Percentiles rank a stretch among this genome's conserved stretches.
Conservation (phyloP, 2,113 vertebrate species). For the Hepsetus odoe region DNA sequence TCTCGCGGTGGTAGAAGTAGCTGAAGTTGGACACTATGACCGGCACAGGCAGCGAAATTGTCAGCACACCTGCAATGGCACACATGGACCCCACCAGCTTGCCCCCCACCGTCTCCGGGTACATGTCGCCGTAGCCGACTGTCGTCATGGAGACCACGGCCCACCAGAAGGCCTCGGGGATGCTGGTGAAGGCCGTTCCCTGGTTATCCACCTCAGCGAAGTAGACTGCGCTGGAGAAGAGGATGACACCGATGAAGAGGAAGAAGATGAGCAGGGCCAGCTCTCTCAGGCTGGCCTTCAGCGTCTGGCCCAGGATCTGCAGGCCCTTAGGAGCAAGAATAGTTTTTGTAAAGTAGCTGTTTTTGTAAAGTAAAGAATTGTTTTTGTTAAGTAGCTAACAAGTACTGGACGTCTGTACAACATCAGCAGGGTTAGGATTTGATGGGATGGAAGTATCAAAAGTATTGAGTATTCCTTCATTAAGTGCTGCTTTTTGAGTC, state of each 20-base stretch:
- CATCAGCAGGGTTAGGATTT: too few species aligned
- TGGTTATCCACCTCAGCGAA: slow-evolving; percentile 87
- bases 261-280: slow-evolving; percentile 94
- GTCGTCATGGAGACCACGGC: slow-evolving; percentile 94
- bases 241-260: slow-evolving; percentile 91
- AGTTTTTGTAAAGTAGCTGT: neutral
- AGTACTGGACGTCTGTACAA: too few species aligned
- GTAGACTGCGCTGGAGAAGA: slow-evolving; percentile 91
- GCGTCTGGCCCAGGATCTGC: slow-evolving; percentile 90
- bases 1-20: slow-evolving; percentile 91
- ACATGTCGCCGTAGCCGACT: slow-evolving; percentile 93
- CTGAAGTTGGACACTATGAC: slow-evolving; percentile 96
- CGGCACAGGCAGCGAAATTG: slow-evolving; percentile 90
- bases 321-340: slow-evolving; percentile 76
- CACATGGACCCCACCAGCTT: slow-evolving; percentile 93
- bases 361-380: too few species aligned
- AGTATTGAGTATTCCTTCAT: too few species aligned
- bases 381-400: too few species aligned
- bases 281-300: slow-evolving; percentile 90
- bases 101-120: slow-evolving; percentile 84
- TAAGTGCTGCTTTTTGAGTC: too few species aligned
- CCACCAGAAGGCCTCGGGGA: slow-evolving; percentile 94
- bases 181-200: slow-evolving; percentile 85
- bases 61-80: slow-evolving; percentile 90
- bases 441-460: too few species aligned